phyloP scores from a whole-genome alignment of 2,113 vertebrate genomes.

The Gymnarchus niloticus region DNA sequence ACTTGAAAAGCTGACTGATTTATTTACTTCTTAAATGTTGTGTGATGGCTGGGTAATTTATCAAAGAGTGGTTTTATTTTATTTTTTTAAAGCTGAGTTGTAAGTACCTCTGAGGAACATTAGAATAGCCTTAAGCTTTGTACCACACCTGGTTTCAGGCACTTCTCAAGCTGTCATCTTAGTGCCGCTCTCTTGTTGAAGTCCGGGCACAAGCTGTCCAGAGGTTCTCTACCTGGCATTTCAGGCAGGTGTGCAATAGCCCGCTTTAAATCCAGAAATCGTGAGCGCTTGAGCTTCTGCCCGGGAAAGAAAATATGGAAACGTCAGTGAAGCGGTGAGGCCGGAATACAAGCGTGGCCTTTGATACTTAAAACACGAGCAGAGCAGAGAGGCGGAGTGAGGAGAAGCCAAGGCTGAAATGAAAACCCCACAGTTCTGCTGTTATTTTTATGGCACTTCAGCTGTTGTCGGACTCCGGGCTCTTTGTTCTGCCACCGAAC shows the following conservation, averaged over 20 bases:
- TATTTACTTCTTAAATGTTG: constrained; percentile 5
- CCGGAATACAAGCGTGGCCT: not conserved
- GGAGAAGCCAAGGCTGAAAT: not conserved
- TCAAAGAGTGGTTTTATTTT: not conserved
- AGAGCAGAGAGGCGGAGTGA: not conserved
- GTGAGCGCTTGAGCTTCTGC: not conserved
- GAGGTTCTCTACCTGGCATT: not conserved
- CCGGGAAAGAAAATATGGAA: not conserved
- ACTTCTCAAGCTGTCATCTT: not conserved
- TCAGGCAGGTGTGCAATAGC: not conserved
- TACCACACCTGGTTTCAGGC: not conserved
- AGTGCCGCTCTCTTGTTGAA: not conserved
- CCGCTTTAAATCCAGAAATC: not conserved
- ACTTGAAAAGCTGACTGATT: not conserved
- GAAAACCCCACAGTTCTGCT: constrained; percentile 14
- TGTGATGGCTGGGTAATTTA: not conserved
- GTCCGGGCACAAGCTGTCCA: not conserved
- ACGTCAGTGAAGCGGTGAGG: too few relatives aligned
- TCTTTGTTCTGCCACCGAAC: constrained; percentile 6
- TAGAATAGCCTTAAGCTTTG: not conserved
- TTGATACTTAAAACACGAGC: not conserved
- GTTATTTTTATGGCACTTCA: constrained; percentile 9
- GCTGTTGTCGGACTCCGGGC: not conserved
- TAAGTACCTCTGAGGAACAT: not conserved
- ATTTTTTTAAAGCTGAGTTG: not conserved